Evolutionary conservation across 1,140 invertebrate species (phyloP), one percentile per base, ranked within the genome.

Genomic region (Nasonia giraulti): DNA sequence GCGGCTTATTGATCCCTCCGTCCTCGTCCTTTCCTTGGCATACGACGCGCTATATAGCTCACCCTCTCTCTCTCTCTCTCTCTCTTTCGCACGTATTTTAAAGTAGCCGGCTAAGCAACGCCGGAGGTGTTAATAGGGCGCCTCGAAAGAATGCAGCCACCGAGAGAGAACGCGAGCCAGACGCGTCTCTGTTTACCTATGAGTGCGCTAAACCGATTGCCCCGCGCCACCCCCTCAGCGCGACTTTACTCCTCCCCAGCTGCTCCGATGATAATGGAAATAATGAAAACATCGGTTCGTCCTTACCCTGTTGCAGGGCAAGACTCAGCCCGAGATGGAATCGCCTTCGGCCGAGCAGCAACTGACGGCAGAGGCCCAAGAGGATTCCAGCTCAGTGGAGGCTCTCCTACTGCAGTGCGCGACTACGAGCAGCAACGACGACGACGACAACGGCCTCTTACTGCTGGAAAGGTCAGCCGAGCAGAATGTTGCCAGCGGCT

Each of bases 1-100:
- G 89, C 89, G 90, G 89, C 90, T 92, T 92, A 92, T 92, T 90
- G 92, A 92, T 92, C 91, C 89, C 90, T 86, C 86, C 87, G 83
- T 90, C 88, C 87, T 88, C 86, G 84, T 87, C 84, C 86, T 69
- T 86, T 87, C 76, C 47, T 11, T 71, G 66, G 50, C 40, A 44
- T 0, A 44, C 33, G 33, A 7, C 40, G 40, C 6, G 44, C 23
- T 50, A 27, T 37, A 23, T 40, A 23, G 4, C 66, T 71, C 62
- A 33, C 87, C 77, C 90, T 87, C 88, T 89, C 85, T 27, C 27
- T 27, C 68, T 44, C 77, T 66, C 86, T 87, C 69, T 80, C 68
- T 44, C 77, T 66, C 31, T 8, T 75, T 55, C 10, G 14, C 81
- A 73, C 27, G 55, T 55, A 83, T 83, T 83, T 83, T 62, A 77